Base-by-base conservation (phyloP, 2,888 invertebrate genomes). In the Drosophila eohydei region DNA sequence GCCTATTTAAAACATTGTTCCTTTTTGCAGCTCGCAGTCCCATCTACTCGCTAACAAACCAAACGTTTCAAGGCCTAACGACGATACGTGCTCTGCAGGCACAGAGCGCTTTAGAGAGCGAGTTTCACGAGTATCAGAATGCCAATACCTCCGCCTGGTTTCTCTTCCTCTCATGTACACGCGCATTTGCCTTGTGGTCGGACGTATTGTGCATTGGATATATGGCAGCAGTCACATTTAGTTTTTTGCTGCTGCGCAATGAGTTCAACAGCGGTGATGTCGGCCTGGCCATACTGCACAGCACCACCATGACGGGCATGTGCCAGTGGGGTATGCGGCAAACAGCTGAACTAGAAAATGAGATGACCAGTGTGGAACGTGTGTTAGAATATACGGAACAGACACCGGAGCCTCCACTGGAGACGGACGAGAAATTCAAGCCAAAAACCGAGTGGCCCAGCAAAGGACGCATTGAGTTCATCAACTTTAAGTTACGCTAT, bases 131-230 rank as follows among this genome's bases (percentile, higher is more conserved):
- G 26, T 94, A 94, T 76, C 95, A 95, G 87, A 95, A 95, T 85
- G 89, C 94, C 0, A 96, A 97, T 89, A 95, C 96, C 1, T 95
- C 96, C 0, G 95, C 97, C 1, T 97, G 96, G 95, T 94, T 94
- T 91, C 93, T 97, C 69, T 98, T 98, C 92, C 95, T 99, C 41
- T 95, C 97, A 0, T 96, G 97, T 32, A 97, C 97, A 0, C 95
- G 98, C 66, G 98, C 98, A 83, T 98, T 99, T 91, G 98, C 98
- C 0, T 95, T 98, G 82, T 97, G 97, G 95, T 94, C 99, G 81
- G 99, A 99, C 92, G 93, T 97, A 69, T 94, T 98, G 55, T 98
- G 98, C 89, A 95, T 97, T 0, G 80, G 96, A 2, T 99, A 98
- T 93, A 97, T 99, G 72, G 95, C 95, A 0, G 92, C 96, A 46